These are phyloP conservation scores for Hypsopygia costalis DNA, from an alignment of 2,888 invertebrate genomes.

Conservation along the genomic window DNA sequence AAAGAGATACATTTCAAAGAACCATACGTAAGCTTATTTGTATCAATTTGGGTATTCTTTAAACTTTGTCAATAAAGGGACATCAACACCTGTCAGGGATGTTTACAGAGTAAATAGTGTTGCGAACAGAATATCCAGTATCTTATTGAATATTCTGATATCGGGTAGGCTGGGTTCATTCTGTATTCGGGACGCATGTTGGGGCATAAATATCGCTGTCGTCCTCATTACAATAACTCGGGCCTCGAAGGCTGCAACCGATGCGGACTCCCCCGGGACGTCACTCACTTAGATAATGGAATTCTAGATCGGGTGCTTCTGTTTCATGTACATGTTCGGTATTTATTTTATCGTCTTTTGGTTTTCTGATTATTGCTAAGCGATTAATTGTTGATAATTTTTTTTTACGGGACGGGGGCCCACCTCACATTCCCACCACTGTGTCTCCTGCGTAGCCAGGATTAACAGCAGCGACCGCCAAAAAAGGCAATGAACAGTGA, in stretches of 20 bases:
- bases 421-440: no score
- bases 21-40: slow-evolving; percentile 23
- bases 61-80: slow-evolving; percentile 46
- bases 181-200: slow-evolving; percentile 67
- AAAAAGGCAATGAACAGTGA: no score
- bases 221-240: slow-evolving; percentile 72
- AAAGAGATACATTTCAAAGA: no score
- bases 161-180: slow-evolving; percentile 44
- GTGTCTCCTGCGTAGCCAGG: no score
- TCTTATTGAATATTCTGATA: slow-evolving; percentile 47
- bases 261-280: slow-evolving; percentile 60
- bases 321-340: slow-evolving; percentile 2
- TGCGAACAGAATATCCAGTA: slow-evolving; percentile 37
- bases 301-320: slow-evolving; percentile 50
- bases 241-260: slow-evolving; percentile 52
- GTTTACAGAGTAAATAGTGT: slow-evolving; percentile 55
- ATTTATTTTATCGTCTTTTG: no score
- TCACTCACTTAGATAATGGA: slow-evolving; percentile 68
- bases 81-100: slow-evolving; percentile 58
- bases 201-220: slow-evolving; percentile 77
- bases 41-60: slow-evolving; percentile 37
- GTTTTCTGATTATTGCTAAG: no score
- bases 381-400: no score
- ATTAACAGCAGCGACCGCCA: no score
- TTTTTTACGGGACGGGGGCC: no score